These are phyloP conservation scores for Emydura subglobosa DNA, from an alignment of 2,113 vertebrate genomes.

Conservation along the genomic window DNA sequence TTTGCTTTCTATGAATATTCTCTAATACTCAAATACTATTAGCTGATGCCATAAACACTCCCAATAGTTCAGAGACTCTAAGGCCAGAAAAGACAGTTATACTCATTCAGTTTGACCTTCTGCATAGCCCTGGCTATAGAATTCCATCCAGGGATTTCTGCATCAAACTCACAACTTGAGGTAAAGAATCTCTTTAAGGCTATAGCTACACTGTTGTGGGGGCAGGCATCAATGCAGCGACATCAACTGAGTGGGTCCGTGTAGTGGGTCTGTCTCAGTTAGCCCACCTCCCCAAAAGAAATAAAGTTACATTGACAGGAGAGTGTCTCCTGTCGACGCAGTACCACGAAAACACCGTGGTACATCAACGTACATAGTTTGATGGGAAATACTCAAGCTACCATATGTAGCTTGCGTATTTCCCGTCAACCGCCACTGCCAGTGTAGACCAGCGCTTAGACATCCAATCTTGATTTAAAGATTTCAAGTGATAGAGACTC, in stretches of 20 bases:
- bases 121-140: fast-evolving
- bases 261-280: too few species aligned
- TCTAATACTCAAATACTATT: not conserved
- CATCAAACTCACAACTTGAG: fast-evolving
- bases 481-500: not conserved
- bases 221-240: not conserved
- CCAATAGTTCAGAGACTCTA: not conserved
- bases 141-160: not conserved
- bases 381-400: too few species aligned
- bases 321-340: too few species aligned
- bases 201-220: not conserved
- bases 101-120: not conserved
- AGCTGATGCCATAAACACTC: not conserved
- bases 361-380: too few species aligned
- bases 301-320: too few species aligned
- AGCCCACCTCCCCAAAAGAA: too few species aligned
- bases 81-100: not conserved
- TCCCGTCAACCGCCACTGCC: too few species aligned
- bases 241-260: too few species aligned
- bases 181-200: not conserved
- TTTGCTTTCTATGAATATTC: not conserved
- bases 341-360: too few species aligned
- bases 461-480: not conserved
- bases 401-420: too few species aligned
- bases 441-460: not conserved